phyloP scores from a whole-genome alignment of 2,797 vertebrate species.

The Mallotus villosus region DNA sequence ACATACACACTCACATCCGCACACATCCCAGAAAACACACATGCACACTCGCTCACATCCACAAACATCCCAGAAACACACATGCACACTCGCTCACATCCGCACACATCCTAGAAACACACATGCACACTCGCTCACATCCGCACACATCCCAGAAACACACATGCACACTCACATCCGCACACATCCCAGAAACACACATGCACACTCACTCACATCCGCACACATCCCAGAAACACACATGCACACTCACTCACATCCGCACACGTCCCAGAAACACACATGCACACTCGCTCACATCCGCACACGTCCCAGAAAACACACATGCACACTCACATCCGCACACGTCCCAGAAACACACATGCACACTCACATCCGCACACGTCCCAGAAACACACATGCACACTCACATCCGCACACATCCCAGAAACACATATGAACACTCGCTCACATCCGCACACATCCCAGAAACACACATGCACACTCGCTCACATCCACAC shows the following conservation, averaged over 20 bases:
- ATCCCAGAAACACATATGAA: neutral
- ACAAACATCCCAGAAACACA: slow-evolving; percentile 9
- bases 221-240: slow-evolving; percentile 9
- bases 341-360: neutral
- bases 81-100: neutral
- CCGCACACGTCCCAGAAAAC: neutral
- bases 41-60: neutral
- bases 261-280: neutral
- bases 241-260: neutral
- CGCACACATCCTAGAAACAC: slow-evolving; percentile 8
- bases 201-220: slow-evolving; percentile 1
- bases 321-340: neutral
- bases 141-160: slow-evolving; percentile 10
- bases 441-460: neutral
- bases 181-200: slow-evolving; percentile 2
- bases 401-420: slow-evolving; percentile 11
- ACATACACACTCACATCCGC: neutral
- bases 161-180: slow-evolving; percentile 1
- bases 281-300: neutral
- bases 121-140: neutral
- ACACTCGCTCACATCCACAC: slow-evolving; percentile 2
- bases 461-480: slow-evolving; percentile 4
- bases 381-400: neutral
- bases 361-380: neutral
- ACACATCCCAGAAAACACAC: slow-evolving; percentile 6